Percentiles rank a stretch among this genome's conserved stretches.
phyloP scores from a whole-genome alignment of 2,888 invertebrate species.

The Chaetogeoica ovagalla region DNA sequence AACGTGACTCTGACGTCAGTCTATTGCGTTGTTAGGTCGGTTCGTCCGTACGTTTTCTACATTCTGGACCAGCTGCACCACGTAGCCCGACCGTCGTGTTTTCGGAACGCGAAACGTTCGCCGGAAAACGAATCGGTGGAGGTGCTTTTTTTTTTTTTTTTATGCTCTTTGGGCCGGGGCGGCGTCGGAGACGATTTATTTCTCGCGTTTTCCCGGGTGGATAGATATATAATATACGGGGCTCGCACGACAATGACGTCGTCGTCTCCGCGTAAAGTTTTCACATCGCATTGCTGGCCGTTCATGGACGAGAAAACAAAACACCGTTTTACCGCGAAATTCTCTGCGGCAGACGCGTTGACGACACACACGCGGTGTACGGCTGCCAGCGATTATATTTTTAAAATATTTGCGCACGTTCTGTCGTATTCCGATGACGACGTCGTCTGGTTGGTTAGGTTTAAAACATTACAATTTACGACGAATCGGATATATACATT shows the following conservation, averaged over 20 bases:
- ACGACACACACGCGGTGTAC: too few relatives aligned
- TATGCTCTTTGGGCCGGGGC: background rate
- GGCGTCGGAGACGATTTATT: background rate
- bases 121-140: background rate
- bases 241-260: background rate
- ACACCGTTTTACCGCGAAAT: background rate
- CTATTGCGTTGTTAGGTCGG: slow-evolving; percentile 36
- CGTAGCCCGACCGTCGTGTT: background rate
- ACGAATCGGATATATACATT: background rate
- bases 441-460: too few relatives aligned
- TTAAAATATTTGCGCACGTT: background rate
- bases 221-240: too few relatives aligned
- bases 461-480: background rate
- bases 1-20: slow-evolving; percentile 51
- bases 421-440: too few relatives aligned
- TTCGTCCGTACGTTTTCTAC: background rate
- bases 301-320: background rate
- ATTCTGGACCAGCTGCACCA: too few relatives aligned
- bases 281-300: background rate
- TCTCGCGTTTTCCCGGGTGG: too few relatives aligned
- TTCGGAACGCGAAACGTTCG: background rate
- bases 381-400: too few relatives aligned
- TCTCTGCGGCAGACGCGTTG: too few relatives aligned
- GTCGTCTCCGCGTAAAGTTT: too few relatives aligned
- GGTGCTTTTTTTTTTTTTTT: background rate